A percentile compares a stretch with the other conserved stretches of the same genome.
These are phyloP conservation scores for Papilio aristodemus DNA, from an alignment of 1,140 invertebrate species.

Conservation along the genomic window DNA sequence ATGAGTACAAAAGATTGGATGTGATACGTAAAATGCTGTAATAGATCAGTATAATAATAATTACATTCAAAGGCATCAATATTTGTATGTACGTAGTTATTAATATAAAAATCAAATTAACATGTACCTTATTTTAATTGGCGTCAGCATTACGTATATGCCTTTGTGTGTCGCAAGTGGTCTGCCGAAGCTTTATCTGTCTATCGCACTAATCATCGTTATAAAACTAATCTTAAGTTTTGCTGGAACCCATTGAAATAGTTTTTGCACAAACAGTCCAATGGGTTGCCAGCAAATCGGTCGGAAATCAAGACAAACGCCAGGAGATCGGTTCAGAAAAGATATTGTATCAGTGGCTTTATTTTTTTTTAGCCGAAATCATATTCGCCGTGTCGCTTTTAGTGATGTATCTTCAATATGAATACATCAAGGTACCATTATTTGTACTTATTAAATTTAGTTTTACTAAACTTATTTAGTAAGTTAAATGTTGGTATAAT, in stretches of 20 bases:
- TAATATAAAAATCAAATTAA: not conserved
- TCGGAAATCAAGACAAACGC: conserved; percentile 46
- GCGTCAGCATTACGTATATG: conserved; percentile 39
- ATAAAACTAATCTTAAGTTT: conserved; percentile 39
- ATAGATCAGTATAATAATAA: conserved; percentile 42
- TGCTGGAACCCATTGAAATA: conserved; percentile 56
- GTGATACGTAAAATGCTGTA: conserved; percentile 47
- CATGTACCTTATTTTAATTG: conserved; percentile 30
- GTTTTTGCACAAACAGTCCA: conserved; percentile 45
- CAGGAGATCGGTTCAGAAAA: conserved; percentile 16
- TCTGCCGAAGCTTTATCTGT: conserved; percentile 59
- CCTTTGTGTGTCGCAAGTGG: conserved; percentile 78
- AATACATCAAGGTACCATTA: no score
- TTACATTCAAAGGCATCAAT: conserved; percentile 66
- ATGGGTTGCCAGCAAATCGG: conserved; percentile 55
- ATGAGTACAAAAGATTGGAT: conserved; percentile 43
- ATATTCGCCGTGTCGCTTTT: no score
- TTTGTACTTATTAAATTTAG: no score
- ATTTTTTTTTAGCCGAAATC: no score
- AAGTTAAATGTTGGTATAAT: no score
- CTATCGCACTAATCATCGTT: conserved; percentile 78
- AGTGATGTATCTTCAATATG: no score
- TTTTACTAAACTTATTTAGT: no score
- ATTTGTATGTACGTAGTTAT: conserved; percentile 51
- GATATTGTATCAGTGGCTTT: no score